Evolutionary conservation across 1,140 invertebrate species (phyloP), one percentile per base, ranked within the genome.

Genomic region (Microplitis mediator): DNA sequence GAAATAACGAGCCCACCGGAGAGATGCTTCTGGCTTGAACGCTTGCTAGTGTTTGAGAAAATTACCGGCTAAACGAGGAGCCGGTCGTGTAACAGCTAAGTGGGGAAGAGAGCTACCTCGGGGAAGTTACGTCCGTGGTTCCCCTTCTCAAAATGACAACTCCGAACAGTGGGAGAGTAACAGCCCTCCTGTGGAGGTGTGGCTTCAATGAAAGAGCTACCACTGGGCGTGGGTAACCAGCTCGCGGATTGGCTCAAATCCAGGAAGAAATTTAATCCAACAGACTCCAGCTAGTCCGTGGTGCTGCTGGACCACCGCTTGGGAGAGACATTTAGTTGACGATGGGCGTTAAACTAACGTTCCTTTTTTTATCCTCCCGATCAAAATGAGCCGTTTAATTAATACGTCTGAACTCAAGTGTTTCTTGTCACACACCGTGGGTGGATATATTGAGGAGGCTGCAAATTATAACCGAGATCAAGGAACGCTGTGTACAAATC

Each of bases 321-420:
- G 82, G 81, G 78, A 80, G 76, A 76, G 77, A 78, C 78, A 85
- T 85, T 86, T 74, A 84, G 80, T 74, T 54, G 76, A 69, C 84
- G 81, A 86, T 86, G 83, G 86, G 84, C 84, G 85, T 86, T 86
- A 84, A 84, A 86, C 80, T 82, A 80, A 76, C 82, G 81, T 69
- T 36, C 16, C 11, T 36, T 69, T 58, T 70, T 74, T 77, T 69
- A 70, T 62, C 58, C 51, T 58, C 69, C 54, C 80, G 84, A 86
- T 86, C 79, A 85, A 86, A 87, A 86, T 85, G 84, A 86, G 81
- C 81, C 84, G 81, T 86, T 87, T 87, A 86, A 87, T 87, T 87
- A 87, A 87, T 87, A 86, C 81, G 84, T 87, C 84, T 86, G 83
- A 77, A 75, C 71, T 80, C 32, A 73, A 77, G 78, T 77, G 76